Conservation (phyloP, 1,140 invertebrate genomes). For the Achatina immaculata region DNA sequence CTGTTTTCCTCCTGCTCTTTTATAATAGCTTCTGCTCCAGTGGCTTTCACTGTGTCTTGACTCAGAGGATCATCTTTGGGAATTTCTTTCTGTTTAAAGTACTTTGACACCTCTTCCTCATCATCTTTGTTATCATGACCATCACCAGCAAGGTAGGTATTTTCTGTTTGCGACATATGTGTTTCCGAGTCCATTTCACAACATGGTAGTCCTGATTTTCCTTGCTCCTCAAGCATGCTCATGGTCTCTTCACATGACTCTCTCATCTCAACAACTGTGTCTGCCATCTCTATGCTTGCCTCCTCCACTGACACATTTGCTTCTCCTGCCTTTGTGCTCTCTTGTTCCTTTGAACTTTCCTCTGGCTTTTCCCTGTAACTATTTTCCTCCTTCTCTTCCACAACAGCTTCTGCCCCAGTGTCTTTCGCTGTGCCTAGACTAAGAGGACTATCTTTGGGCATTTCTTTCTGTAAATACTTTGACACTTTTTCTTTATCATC, state of each 20-base stretch:
- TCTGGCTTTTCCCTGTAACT: not conserved
- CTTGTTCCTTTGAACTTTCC: too few species aligned
- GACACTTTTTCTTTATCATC: not conserved
- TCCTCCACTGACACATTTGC: not conserved
- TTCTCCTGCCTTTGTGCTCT: not conserved
- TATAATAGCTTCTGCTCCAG: not conserved
- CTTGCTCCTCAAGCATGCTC: too few species aligned
- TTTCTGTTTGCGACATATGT: too few species aligned
- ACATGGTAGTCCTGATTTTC: too few species aligned
- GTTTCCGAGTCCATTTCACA: too few species aligned
- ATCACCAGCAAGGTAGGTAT: too few species aligned
- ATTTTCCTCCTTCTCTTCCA: not conserved
- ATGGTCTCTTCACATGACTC: too few species aligned
- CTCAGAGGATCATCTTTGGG: not conserved
- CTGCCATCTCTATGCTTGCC: not conserved
- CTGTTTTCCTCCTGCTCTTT: not conserved
- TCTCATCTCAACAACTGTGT: not conserved
- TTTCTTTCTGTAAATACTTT: not conserved
- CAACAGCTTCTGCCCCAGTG: not conserved
- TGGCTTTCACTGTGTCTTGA: not conserved
- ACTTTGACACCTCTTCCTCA: constrained; percentile 6
- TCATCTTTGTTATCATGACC: too few species aligned
- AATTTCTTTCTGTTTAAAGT: not conserved
- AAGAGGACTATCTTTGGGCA: not conserved
- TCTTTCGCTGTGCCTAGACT: not conserved